Evolutionary conservation across 2,113 vertebrate species (phyloP).

Genomic region (Eulacestoma nigropectus): DNA sequence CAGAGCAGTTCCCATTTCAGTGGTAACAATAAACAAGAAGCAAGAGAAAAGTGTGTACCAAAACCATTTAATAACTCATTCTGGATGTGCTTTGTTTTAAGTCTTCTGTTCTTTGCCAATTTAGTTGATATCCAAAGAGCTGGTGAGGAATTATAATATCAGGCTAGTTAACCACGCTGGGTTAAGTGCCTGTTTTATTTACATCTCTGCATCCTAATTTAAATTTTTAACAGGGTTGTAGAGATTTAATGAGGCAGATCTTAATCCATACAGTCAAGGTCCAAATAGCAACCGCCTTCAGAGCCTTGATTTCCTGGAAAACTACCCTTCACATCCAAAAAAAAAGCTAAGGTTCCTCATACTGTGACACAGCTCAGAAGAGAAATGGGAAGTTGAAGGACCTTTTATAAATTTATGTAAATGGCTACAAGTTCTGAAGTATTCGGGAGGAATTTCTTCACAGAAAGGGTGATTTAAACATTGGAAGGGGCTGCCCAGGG

Average conservation of each 20-base stretch:
- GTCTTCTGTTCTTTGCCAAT: neutral
- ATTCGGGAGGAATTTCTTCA: neutral
- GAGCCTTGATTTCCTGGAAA: neutral
- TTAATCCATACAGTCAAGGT: neutral
- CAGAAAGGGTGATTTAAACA: neutral
- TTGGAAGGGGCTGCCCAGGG: neutral
- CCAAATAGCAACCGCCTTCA: neutral
- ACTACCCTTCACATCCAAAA: neutral
- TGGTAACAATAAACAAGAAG: neutral
- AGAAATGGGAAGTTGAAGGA: neutral
- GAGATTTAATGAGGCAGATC: constrained; percentile 13
- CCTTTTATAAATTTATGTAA: neutral
- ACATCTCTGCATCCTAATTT: constrained; percentile 20
- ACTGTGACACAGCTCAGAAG: neutral
- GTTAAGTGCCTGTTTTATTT: constrained; percentile 23
- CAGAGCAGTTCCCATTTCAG: neutral
- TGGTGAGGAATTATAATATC: neutral
- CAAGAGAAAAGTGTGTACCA: neutral
- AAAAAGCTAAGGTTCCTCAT: neutral
- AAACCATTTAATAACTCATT: neutral
- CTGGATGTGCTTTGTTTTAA: neutral
- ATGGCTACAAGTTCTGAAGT: neutral
- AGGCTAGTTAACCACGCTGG: neutral
- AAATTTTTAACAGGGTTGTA: constrained; percentile 22
- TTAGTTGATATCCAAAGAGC: neutral